Evolutionary conservation across 2,113 vertebrate genomes (phyloP).

Genomic region (Upupa epops): DNA sequence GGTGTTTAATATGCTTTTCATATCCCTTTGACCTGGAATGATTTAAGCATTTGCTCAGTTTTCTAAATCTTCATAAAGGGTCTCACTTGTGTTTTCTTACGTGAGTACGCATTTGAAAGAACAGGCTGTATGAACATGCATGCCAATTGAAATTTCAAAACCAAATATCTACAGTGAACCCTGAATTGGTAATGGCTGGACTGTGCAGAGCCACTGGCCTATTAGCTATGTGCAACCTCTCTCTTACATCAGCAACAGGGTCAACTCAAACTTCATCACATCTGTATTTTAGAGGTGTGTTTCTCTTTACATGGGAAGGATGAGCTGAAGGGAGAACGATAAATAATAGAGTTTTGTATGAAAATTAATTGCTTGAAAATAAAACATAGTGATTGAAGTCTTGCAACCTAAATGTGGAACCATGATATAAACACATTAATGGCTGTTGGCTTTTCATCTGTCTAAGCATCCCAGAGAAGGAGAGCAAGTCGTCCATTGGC

Average conservation of each 20-base stretch:
- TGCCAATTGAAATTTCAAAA: conserved; percentile 29
- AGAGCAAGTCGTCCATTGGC: accelerated
- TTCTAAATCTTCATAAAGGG: conserved; percentile 4
- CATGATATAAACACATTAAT: background rate
- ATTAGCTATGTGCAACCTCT: background rate
- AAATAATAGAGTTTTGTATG: background rate
- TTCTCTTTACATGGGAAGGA: background rate
- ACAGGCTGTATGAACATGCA: conserved; percentile 4
- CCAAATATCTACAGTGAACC: background rate
- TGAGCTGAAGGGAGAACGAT: background rate
- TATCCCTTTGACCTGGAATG: background rate
- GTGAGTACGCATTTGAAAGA: background rate
- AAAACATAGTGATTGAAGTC: background rate
- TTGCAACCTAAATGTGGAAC: background rate
- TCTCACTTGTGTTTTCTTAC: background rate
- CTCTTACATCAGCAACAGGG: background rate
- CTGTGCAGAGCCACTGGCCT: background rate
- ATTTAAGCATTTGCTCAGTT: background rate
- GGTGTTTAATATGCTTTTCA: background rate
- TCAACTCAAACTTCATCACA: background rate
- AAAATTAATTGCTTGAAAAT: background rate
- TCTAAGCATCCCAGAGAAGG: background rate
- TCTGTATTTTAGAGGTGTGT: background rate
- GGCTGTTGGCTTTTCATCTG: background rate
- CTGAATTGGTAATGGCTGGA: background rate